Evolutionary conservation across 2,888 invertebrate species (phyloP).

Genomic region (Drosophila pseudotakahashii): DNA sequence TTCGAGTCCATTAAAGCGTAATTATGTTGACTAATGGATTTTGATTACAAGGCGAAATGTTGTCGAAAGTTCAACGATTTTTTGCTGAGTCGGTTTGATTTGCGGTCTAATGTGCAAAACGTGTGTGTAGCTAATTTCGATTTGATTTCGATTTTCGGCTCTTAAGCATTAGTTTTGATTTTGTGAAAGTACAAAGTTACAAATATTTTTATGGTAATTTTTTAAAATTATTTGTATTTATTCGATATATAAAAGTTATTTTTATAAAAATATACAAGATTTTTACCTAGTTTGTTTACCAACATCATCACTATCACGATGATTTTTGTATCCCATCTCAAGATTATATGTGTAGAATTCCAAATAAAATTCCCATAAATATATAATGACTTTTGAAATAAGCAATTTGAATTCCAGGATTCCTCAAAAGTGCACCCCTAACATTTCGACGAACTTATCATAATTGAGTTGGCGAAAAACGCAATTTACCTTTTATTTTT

Average conservation of each 20-base stretch:
- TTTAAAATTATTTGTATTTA: background rate
- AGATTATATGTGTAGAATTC: too few relatives aligned
- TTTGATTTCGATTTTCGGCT: background rate
- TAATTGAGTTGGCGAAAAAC: constrained; percentile 20
- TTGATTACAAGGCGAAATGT: constrained; percentile 45
- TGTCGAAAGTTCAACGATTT: constrained; percentile 55
- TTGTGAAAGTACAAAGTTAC: constrained; percentile 30
- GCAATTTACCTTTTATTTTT: constrained; percentile 30
- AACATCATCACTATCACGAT: too few relatives aligned
- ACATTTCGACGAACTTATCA: background rate
- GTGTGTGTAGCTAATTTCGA: constrained; percentile 38
- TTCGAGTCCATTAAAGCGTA: constrained; percentile 48
- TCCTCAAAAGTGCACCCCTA: background rate
- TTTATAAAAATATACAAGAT: too few relatives aligned
- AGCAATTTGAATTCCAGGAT: background rate
- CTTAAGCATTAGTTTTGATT: background rate
- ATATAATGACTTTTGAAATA: background rate
- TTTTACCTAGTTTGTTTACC: too few relatives aligned
- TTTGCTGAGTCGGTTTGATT: constrained; percentile 10
- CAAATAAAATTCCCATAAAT: too few relatives aligned
- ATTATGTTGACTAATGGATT: constrained; percentile 66
- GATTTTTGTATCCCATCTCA: too few relatives aligned
- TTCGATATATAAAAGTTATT: too few relatives aligned
- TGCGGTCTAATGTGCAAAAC: constrained; percentile 54
- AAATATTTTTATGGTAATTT: too few relatives aligned